Evolutionary conservation across 2,113 vertebrate genomes (phyloP).

Genomic region (Cranoglanis bouderius): DNA sequence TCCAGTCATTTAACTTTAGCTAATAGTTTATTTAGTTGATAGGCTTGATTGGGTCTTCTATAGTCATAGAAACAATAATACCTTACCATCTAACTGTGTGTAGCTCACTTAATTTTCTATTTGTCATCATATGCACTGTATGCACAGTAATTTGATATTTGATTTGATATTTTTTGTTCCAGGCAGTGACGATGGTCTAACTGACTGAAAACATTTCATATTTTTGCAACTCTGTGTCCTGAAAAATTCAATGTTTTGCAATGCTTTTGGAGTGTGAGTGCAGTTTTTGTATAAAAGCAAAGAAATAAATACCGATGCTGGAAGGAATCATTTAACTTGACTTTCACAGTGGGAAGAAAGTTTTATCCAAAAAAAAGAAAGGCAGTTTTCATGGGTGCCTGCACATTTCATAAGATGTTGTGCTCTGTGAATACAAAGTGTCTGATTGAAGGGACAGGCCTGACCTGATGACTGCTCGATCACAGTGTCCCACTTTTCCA

Average conservation of each 20-base stretch:
- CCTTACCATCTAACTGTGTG: not conserved
- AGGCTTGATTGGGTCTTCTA: not conserved
- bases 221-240: not conserved
- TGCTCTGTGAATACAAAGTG: conserved; percentile 12
- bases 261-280: not conserved
- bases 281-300: not conserved
- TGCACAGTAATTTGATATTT: too few relatives aligned
- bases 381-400: not conserved
- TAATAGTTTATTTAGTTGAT: not conserved
- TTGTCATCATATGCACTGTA: not conserved
- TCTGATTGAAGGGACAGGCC: conserved; percentile 31
- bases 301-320: not conserved
- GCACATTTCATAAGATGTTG: conserved; percentile 23
- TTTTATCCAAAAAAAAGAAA: not conserved
- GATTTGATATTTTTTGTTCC: too few relatives aligned
- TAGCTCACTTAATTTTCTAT: not conserved
- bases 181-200: not conserved
- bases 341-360: not conserved
- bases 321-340: not conserved
- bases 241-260: not conserved
- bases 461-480: conserved; percentile 40
- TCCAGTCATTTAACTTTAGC: not conserved
- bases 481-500: conserved; percentile 33
- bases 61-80: not conserved
- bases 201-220: not conserved